A percentile compares a stretch with the other conserved stretches of the same genome.
phyloP scores from a whole-genome alignment of 2,797 vertebrate genomes.

The Apogon talboti region DNA sequence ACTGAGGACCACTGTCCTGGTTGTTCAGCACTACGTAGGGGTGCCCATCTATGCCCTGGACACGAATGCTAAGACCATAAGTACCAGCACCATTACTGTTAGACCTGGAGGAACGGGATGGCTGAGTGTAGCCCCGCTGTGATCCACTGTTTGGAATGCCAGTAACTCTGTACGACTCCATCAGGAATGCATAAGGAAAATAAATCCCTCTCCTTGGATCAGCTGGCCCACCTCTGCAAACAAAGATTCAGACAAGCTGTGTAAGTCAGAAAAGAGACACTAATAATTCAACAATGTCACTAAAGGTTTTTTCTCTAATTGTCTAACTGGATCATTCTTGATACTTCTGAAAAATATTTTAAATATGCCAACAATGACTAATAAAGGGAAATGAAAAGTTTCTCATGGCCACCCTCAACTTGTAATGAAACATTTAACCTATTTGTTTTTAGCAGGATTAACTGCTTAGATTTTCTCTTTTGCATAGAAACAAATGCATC shows the following conservation, averaged over 20 bases:
- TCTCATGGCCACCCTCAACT: conserved; percentile 18
- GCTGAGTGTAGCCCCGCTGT: conserved; percentile 82
- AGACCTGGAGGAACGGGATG: conserved; percentile 73
- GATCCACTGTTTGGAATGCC: conserved; percentile 83
- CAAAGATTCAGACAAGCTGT: conserved; percentile 59
- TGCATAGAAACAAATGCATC: background rate
- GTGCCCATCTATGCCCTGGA: conserved; percentile 98
- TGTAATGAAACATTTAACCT: conserved; percentile 24
- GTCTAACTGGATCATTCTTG: no score
- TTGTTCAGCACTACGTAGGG: conserved; percentile 98
- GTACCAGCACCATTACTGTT: conserved; percentile 84
- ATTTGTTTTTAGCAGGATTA: no score
- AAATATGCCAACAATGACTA: no score
- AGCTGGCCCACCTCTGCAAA: conserved; percentile 74
- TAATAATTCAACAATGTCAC: conserved; percentile 33
- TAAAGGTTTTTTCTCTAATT: background rate
- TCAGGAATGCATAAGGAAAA: conserved; percentile 80
- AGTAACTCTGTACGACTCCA: conserved; percentile 91
- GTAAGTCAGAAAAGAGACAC: conserved; percentile 58
- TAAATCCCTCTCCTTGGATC: conserved; percentile 78
- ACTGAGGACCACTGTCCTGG: conserved; percentile 83
- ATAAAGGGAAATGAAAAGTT: conserved; percentile 20
- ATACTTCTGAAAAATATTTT: no score
- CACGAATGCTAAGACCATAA: conserved; percentile 96
- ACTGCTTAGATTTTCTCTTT: conserved; percentile 39